These are phyloP conservation scores for Gastracanthus pulcherrimus DNA, from an alignment of 2,888 invertebrate species.

Conservation along the genomic window DNA sequence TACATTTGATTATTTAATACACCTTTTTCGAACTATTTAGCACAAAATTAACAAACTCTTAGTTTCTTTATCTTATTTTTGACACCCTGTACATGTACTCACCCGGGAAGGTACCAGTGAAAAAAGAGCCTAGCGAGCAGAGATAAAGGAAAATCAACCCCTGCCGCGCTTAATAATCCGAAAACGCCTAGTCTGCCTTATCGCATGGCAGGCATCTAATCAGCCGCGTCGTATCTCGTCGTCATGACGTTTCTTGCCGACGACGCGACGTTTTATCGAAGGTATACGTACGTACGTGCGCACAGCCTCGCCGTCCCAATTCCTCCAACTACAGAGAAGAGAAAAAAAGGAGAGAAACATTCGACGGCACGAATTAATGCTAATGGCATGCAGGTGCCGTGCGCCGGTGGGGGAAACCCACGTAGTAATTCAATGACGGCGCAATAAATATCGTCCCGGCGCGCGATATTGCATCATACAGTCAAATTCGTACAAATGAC, in stretches of 20 bases:
- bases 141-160: neutral
- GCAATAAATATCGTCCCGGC: slow-evolving; percentile 23
- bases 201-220: slow-evolving; percentile 25
- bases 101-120: no score
- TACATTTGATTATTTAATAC: no score
- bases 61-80: no score
- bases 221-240: neutral
- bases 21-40: no score
- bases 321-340: neutral
- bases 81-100: no score
- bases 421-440: slow-evolving; percentile 35
- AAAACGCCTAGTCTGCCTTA: no score
- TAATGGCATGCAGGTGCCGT: slow-evolving; percentile 34
- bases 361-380: slow-evolving; percentile 1
- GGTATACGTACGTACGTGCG: neutral
- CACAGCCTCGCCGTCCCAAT: no score
- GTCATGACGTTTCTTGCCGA: neutral
- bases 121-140: no score
- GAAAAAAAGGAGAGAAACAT: neutral
- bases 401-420: no score
- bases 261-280: slow-evolving; percentile 7
- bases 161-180: no score
- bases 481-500: slow-evolving; percentile 36
- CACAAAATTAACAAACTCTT: no score
- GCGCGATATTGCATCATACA: slow-evolving; percentile 43